phyloP scores from a whole-genome alignment of 2,888 invertebrate species.

The Selenia dentaria region DNA sequence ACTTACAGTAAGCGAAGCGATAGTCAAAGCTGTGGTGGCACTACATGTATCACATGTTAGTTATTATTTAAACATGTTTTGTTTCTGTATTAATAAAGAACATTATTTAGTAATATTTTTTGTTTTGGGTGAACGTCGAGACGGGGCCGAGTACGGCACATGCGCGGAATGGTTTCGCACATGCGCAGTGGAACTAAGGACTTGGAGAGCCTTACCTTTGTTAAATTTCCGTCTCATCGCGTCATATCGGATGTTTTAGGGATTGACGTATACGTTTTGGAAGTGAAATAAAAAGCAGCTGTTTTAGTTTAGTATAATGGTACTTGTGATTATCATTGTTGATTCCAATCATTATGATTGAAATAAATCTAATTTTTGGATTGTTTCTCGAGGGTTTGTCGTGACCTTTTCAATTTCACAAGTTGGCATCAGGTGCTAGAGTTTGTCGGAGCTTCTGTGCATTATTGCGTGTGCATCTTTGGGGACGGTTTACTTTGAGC shows the following conservation, averaged over 20 bases:
- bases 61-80: background rate
- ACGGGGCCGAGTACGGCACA: slow-evolving; percentile 49
- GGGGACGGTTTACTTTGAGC: no score
- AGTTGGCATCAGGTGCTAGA: no score
- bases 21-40: slow-evolving; percentile 15
- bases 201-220: slow-evolving; percentile 57
- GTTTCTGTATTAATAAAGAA: background rate
- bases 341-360: no score
- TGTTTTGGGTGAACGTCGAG: slow-evolving; percentile 57
- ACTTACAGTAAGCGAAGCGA: slow-evolving; percentile 35
- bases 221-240: slow-evolving; percentile 67
- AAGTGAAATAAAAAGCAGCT: background rate
- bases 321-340: no score
- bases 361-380: no score
- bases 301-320: background rate
- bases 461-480: no score
- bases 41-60: slow-evolving; percentile 27
- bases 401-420: no score
- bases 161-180: slow-evolving; percentile 59
- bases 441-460: no score
- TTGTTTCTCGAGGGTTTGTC: no score
- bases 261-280: slow-evolving; percentile 49
- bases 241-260: slow-evolving; percentile 63
- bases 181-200: slow-evolving; percentile 49
- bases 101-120: slow-evolving; percentile 42